Percentiles rank a stretch among this genome's conserved stretches.
phyloP scores from a whole-genome alignment of 2,888 invertebrate genomes.

The Pomacea canaliculata region DNA sequence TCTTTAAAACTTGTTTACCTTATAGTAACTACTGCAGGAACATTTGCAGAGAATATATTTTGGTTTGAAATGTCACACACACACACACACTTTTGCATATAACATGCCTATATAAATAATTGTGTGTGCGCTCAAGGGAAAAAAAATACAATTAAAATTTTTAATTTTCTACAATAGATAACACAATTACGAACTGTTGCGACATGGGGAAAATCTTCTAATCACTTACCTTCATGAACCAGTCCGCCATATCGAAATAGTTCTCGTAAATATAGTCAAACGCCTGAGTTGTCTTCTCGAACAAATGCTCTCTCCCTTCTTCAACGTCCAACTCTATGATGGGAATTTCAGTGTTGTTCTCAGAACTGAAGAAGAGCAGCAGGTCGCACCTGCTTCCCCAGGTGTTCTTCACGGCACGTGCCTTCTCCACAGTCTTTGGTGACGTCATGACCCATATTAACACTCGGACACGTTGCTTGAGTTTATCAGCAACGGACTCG shows the following conservation, averaged over 20 bases:
- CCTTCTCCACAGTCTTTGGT: conserved; percentile 88
- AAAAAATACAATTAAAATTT: no score
- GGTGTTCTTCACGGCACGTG: conserved; percentile 90
- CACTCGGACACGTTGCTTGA: conserved; percentile 83
- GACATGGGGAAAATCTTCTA: no score
- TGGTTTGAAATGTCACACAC: no score
- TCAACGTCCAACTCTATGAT: conserved; percentile 81
- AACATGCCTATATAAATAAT: no score
- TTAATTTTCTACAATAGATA: no score
- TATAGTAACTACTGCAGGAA: no score
- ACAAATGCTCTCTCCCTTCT: conserved; percentile 92
- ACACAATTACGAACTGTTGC: no score
- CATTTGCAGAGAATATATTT: no score
- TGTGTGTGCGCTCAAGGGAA: no score
- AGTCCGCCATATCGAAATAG: conserved; percentile 87
- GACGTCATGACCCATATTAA: conserved; percentile 97
- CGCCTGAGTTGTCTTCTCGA: conserved; percentile 96
- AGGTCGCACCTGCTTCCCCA: conserved; percentile 78
- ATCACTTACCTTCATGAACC: conserved; percentile 88
- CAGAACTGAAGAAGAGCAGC: conserved; percentile 69
- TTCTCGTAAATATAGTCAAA: conserved; percentile 88
- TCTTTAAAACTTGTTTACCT: no score
- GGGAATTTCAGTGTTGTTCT: conserved; percentile 80
- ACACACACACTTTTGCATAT: no score
- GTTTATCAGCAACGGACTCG: conserved; percentile 60